Percentiles rank a stretch among this genome's conserved stretches.
phyloP scores from a whole-genome alignment of 2,113 vertebrate species.

The Kryptolebias marmoratus region DNA sequence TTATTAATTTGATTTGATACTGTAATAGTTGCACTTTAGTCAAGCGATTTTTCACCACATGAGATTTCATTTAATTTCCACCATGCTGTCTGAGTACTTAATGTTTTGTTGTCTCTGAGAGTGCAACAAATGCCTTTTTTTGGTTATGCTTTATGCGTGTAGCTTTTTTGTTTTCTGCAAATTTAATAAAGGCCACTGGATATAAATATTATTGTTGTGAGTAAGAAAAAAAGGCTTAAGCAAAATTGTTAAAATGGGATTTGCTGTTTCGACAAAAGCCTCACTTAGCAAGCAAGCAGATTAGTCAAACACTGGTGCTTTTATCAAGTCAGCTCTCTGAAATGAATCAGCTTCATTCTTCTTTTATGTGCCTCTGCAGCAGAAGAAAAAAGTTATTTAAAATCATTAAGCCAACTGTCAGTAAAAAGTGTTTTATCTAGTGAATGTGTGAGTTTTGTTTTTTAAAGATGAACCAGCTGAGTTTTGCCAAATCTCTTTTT shows the following conservation, averaged over 20 bases:
- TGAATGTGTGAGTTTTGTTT: neutral
- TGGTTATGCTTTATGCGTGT: neutral
- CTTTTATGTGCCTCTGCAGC: constrained; percentile 39
- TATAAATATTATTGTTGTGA: neutral
- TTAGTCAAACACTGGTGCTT: constrained; percentile 38
- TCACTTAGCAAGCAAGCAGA: constrained; percentile 45
- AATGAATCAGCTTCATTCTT: constrained; percentile 22
- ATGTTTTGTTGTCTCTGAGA: no score
- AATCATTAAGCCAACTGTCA: constrained; percentile 2
- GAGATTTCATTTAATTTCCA: no score
- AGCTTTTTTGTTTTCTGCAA: neutral
- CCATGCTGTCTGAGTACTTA: no score
- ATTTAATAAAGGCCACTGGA: neutral
- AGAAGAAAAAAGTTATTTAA: constrained; percentile 24
- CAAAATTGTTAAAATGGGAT: constrained; percentile 29
- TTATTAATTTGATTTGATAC: no score
- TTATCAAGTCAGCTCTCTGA: constrained; percentile 31
- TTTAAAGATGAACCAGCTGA: neutral
- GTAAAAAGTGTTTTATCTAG: neutral
- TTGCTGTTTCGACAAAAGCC: constrained; percentile 31
- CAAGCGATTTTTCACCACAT: no score
- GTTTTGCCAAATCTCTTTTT: no score
- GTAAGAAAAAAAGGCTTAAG: neutral
- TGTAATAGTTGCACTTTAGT: no score
- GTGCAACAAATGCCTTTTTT: no score